Evolutionary conservation across 2,888 invertebrate genomes (phyloP), one percentile per base, ranked within the genome.

Genomic region (Orgyia antiqua): DNA sequence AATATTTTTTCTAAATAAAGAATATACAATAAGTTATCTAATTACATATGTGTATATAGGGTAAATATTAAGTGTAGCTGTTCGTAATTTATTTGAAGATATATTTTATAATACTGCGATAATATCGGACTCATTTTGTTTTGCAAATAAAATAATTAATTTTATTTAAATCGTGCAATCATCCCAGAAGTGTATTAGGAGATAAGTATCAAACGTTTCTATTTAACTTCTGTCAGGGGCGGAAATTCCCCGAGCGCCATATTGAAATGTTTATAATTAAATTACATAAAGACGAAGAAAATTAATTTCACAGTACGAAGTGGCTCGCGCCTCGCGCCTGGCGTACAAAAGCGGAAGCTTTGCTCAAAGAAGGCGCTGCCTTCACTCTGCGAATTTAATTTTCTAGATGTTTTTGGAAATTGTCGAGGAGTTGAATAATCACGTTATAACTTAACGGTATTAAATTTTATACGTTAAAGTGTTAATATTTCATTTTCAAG

Each of bases 221-320:
- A 83, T 86, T 86, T 83, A 84, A 84, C 80, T 82, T 82, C 78
- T 71, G 78, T 74, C 65, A 60, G 62, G 66, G 61, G 78, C 75
- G 76, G 79, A 80, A 86, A 82, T 80, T 83, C 82, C 78, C 80
- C 59, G 72, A 69, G 79, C 84, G 83, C 83, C 78, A 84, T 86
- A 86, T 84, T 84, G 86, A 86, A 86, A 86, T 86, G 86, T 84
- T 86, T 86, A 86, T 86, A 86, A 86, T 86, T 86, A 83, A 86
- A 86, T 86, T 86, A 86, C 83, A 86, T 86, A 86, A 86, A 84
- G 86, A 84, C 84, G 86, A 84, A 86, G 82, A 84, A 86, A 86
- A 86, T 86, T 86, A 86, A 86, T 86, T 86, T 86, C 84, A 75
- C 76, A 74, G 75, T 69, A 73, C 77, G 73, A 79, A 84, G 83